Evolutionary conservation across 53 echinoderm and acorn worm species (phyloP).

Genomic region (Henricia sp.): DNA sequence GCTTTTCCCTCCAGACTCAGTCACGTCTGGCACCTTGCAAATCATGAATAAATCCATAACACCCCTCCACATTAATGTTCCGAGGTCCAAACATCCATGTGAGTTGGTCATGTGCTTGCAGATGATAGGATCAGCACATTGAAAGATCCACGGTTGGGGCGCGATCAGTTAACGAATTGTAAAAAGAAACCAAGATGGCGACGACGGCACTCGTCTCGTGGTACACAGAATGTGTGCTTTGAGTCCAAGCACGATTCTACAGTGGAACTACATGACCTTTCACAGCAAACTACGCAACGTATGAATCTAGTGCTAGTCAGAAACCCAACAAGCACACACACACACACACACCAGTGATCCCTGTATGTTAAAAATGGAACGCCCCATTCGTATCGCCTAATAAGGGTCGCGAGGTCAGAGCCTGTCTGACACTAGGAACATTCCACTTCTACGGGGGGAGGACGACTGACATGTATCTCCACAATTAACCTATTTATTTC

Average conservation of each 20-base stretch:
- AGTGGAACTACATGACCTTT: slow-evolving; percentile 19
- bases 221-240: slow-evolving; percentile 25
- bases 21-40: slow-evolving; percentile 10
- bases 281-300: neutral
- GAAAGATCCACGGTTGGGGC: neutral
- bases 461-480: neutral
- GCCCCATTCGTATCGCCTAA: slow-evolving; percentile 28
- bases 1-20: neutral
- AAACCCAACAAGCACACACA: neutral
- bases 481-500: slow-evolving; percentile 35
- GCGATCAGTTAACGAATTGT: slow-evolving; percentile 25
- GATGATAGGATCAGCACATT: neutral
- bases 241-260: slow-evolving; percentile 1
- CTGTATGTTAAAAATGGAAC: slow-evolving; percentile 29
- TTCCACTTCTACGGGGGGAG: slow-evolving; percentile 25
- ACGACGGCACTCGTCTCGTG: slow-evolving; percentile 10
- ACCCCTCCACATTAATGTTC: slow-evolving; percentile 52
- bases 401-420: slow-evolving; percentile 47
- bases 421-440: slow-evolving; percentile 59
- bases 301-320: slow-evolving; percentile 5
- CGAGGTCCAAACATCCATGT: slow-evolving; percentile 27
- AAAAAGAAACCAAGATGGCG: slow-evolving; percentile 45
- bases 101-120: slow-evolving; percentile 41
- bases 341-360: neutral
- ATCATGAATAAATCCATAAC: slow-evolving; percentile 28